phyloP scores from a whole-genome alignment of 2,888 invertebrate genomes.

The Latrodectus elegans region DNA sequence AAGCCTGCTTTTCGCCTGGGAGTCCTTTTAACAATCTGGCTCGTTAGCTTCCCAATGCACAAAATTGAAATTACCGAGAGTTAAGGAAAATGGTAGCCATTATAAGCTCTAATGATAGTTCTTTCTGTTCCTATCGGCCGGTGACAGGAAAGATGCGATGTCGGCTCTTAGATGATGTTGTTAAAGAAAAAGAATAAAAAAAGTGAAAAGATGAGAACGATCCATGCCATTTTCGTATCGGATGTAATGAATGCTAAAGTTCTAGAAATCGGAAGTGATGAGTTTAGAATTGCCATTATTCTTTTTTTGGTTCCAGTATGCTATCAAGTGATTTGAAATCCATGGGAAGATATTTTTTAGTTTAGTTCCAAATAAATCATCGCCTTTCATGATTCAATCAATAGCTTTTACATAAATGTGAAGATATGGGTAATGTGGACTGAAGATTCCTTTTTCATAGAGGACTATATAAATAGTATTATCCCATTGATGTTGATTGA shows the following conservation, averaged over 20 bases:
- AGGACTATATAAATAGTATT: too few species aligned
- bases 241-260: neutral
- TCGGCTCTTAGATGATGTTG: constrained; percentile 34
- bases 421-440: too few species aligned
- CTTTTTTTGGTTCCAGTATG: neutral
- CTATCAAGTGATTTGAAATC: too few species aligned
- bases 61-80: constrained; percentile 56
- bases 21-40: constrained; percentile 32
- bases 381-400: too few species aligned
- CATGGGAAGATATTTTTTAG: too few species aligned
- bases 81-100: constrained; percentile 41
- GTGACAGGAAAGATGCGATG: constrained; percentile 46
- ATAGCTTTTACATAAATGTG: too few species aligned
- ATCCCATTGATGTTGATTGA: too few species aligned
- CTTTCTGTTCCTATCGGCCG: constrained; percentile 24
- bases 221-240: neutral
- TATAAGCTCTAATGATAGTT: constrained; percentile 48
- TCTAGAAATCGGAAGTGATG: neutral
- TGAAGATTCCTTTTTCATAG: too few species aligned
- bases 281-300: constrained; percentile 32
- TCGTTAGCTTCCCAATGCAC: constrained; percentile 55
- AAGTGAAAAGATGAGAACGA: neutral
- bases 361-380: too few species aligned
- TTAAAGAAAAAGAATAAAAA: constrained; percentile 4
- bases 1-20: neutral